phyloP scores from a whole-genome alignment of 2,797 vertebrate species.

The Chelon labrosus region DNA sequence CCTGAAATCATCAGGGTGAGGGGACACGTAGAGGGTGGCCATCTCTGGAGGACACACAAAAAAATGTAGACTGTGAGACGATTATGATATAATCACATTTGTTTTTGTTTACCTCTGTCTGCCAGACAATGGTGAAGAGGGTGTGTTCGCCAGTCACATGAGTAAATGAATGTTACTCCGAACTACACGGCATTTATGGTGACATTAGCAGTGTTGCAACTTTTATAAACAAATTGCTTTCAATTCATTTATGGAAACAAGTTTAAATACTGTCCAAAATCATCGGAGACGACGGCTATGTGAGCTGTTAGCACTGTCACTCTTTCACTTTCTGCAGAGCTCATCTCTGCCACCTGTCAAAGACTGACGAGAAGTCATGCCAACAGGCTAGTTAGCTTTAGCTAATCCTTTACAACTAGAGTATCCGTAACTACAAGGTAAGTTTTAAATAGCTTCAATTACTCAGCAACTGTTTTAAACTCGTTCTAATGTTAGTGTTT shows the following conservation, averaged over 20 bases:
- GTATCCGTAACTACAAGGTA: not conserved
- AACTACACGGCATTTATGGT: not conserved
- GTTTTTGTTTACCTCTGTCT: not conserved
- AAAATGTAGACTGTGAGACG: not conserved
- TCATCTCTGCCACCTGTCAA: conserved; percentile 56
- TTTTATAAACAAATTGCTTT: not conserved
- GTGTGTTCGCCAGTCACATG: not conserved
- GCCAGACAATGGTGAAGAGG: not conserved
- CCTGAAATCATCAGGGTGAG: conserved; percentile 90
- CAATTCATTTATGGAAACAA: not conserved
- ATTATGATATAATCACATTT: too few species aligned
- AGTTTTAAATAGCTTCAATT: not conserved
- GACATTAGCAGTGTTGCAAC: not conserved
- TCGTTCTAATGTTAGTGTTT: not conserved
- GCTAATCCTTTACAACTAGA: conserved; percentile 28
- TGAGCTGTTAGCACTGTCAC: not conserved
- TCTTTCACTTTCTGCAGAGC: not conserved
- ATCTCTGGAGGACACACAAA: conserved; percentile 75
- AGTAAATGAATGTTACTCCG: not conserved
- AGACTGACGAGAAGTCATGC: conserved; percentile 5
- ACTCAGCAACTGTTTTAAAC: not conserved
- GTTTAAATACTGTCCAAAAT: not conserved
- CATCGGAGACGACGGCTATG: fast-evolving
- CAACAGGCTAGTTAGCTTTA: conserved; percentile 52
- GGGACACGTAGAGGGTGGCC: conserved; percentile 86